Evolutionary conservation across 2,797 vertebrate species (phyloP), one percentile per base, ranked within the genome.

Genomic region (Lacerta agilis): DNA sequence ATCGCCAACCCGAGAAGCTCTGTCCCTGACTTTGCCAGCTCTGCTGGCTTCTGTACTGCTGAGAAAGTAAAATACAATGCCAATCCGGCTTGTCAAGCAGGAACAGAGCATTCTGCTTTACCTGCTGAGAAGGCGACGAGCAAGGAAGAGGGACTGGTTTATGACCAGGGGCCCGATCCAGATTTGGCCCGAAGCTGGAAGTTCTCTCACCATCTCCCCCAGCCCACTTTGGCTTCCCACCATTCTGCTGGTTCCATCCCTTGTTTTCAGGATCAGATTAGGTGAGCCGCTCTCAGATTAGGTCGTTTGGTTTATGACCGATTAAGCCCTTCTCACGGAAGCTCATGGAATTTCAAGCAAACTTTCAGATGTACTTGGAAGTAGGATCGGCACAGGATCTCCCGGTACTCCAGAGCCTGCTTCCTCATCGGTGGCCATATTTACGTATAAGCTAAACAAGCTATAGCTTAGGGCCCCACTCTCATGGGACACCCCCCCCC

Each of bases 251-350:
- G 5, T 25, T 43, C 18, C 20, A 36, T 36, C 69, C n/a, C 10
- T 85, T 18, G 41, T 17, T 29, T 8, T 43, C 36, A 13, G 23
- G 41, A 77, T 15, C 25, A 7, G 25, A 29, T 25, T 4, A 43
- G 38, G 27, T 18, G 41, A 61, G 23, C 49, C 55, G 17, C 18
- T 78, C 25, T 78, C 25, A 72, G 45, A 9, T 1, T 58, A 86
- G 0, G 1, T 0, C 10, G 5, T 17, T 10, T 76, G 83, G 0
- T 1, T 69, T 87, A n/a, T 7, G 49, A 1, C 61, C 76, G 41
- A 87, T 83, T 41, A 55, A 27, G 2, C 25, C 1, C 38, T 83
- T 85, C 9, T 0, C 0, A 43, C 1, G 8, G 2, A 64, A 77
- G 49, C 11, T 1, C 33, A 33, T 33, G 33, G 33, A 33, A 33